These are phyloP conservation scores for Scortum barcoo DNA, from an alignment of 2,113 vertebrate species.

Conservation along the genomic window DNA sequence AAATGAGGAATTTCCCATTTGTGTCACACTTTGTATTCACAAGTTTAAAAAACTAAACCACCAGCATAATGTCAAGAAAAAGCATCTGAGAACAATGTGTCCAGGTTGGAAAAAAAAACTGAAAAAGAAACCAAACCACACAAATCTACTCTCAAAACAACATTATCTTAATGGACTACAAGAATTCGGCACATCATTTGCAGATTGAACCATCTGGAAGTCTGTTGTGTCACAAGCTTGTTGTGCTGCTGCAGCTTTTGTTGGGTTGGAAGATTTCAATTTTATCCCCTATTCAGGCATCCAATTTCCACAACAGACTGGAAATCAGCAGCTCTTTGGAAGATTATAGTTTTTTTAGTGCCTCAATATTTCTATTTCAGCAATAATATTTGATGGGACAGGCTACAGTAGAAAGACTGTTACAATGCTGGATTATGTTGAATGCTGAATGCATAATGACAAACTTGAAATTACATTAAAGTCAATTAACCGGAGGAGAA, in stretches of 20 bases:
- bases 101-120: constrained; percentile 9
- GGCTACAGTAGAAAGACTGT: not conserved
- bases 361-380: not conserved
- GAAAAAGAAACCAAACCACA: not conserved
- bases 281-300: not conserved
- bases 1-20: constrained; percentile 13
- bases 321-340: constrained; percentile 25
- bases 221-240: not conserved
- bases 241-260: constrained; percentile 2
- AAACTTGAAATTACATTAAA: not conserved
- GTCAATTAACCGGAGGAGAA: not conserved
- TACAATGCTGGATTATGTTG: too few relatives aligned
- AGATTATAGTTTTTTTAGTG: constrained; percentile 1
- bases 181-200: constrained; percentile 17
- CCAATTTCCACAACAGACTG: constrained; percentile 16
- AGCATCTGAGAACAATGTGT: not conserved
- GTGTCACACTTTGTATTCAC: not conserved
- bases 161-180: constrained; percentile 22
- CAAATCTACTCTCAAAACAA: constrained; percentile 1
- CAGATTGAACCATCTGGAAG: constrained; percentile 47
- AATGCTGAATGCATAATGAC: not conserved
- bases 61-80: not conserved
- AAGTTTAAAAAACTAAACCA: not conserved
- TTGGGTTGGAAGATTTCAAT: not conserved
- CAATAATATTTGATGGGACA: not conserved